phyloP scores from a whole-genome alignment of 2,888 invertebrate species.

The Ernsta delagoae region DNA sequence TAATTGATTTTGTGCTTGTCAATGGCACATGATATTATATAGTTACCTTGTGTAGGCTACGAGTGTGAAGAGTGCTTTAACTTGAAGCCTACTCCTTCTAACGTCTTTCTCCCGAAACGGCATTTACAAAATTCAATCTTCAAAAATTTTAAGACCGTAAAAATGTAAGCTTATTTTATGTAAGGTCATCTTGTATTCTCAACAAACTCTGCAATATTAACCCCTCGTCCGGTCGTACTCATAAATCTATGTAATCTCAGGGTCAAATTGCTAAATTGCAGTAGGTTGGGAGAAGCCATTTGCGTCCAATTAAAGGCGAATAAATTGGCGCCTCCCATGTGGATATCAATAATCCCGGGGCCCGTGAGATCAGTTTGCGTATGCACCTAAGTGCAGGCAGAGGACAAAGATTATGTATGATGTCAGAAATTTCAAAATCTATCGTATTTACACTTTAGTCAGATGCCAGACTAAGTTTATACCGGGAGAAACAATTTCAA shows the following conservation, averaged over 20 bases:
- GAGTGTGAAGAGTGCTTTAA: too few relatives aligned
- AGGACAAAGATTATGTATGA: slow-evolving; percentile 49
- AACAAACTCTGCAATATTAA: slow-evolving; percentile 8
- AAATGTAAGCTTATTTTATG: too few relatives aligned
- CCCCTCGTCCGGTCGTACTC: slow-evolving; percentile 18
- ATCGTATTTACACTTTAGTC: too few relatives aligned
- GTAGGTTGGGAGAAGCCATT: slow-evolving; percentile 44
- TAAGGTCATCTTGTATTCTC: background rate
- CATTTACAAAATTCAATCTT: too few relatives aligned
- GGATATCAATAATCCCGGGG: slow-evolving; percentile 66
- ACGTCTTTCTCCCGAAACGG: too few relatives aligned
- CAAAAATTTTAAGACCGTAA: too few relatives aligned
- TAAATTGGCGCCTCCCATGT: slow-evolving; percentile 69
- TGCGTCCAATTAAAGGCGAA: slow-evolving; percentile 66
- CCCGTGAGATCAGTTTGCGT: slow-evolving; percentile 66
- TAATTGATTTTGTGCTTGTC: too few relatives aligned
- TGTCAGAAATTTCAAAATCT: background rate
- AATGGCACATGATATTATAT: too few relatives aligned
- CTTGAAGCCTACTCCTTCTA: too few relatives aligned
- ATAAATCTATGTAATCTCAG: slow-evolving; percentile 35
- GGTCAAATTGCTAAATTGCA: slow-evolving; percentile 34
- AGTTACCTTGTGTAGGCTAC: too few relatives aligned
- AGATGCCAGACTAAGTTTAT: too few relatives aligned
- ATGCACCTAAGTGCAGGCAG: slow-evolving; percentile 51
- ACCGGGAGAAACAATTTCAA: too few relatives aligned